Base-by-base conservation (phyloP, 2,888 invertebrate species). In the Trichogramma dendrolimi region DNA sequence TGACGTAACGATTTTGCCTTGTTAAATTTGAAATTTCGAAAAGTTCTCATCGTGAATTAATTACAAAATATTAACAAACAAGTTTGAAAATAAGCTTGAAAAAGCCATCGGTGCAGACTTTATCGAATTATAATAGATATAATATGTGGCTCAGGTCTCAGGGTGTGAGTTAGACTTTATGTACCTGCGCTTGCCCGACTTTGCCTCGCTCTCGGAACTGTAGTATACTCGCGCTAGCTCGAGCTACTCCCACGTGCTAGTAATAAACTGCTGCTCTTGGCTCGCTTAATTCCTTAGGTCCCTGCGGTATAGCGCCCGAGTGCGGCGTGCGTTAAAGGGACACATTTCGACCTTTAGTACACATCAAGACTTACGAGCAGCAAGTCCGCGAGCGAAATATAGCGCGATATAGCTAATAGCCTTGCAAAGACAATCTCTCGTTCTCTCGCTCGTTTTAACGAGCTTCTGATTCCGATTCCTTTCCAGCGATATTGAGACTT, bases 191-290 rank as follows among this genome's bases (percentile, higher is more conserved):
- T 52, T 55, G 42, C 53, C 59, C 54, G 50, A 54, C 54, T 48
- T 39, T 47, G 39, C 58, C 41, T 49, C 51, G 42, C 48, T 58
- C 66, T 40, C 65, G 27, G 27, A 27, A 3, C 27, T 27, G 27
- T 27, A 27, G 27, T 27, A 27, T 27, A 27, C 27, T 27, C 27
- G 27, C 64, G 64, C 51, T 57, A 42, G 53, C 60, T 55, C 48
- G 52, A 53, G 66, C 58, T 60, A 62, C 68, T 27, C 71, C 73
- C 75, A 75, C 76, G 77, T 75, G 71, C 75, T 64, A 68, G 71
- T 76, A 74, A 76, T 77, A 77, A 78, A 77, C 72, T 74, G 72
- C 68, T 67, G 71, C 71, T 68, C 70, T 70, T 71, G 67, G 65
- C 64, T 65, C 64, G 65, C 63, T 65, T 61, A 61, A 65, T 61